These are phyloP conservation scores for Spea multiplicata DNA, from an alignment of 2,113 vertebrate genomes.

Conservation along the genomic window DNA sequence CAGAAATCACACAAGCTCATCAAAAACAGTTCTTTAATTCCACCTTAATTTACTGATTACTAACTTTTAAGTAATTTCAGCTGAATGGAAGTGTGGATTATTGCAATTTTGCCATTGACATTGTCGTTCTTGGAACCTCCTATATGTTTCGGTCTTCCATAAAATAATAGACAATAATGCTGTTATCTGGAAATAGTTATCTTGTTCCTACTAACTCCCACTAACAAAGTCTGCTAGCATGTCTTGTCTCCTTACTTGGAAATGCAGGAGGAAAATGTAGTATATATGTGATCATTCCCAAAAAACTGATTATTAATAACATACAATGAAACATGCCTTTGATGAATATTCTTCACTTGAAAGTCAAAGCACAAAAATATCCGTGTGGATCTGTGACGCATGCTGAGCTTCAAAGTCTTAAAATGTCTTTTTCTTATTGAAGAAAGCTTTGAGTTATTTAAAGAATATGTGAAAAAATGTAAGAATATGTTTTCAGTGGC, in stretches of 20 bases:
- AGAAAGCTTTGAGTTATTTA: not conserved
- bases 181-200: too few species aligned
- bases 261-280: not conserved
- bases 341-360: conserved; percentile 8
- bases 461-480: not conserved
- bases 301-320: not conserved
- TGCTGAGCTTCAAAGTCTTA: not conserved
- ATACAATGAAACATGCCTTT: not conserved
- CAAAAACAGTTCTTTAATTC: too few species aligned
- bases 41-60: too few species aligned
- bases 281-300: not conserved
- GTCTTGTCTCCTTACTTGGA: not conserved
- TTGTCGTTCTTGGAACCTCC: too few species aligned
- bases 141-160: too few species aligned
- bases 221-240: too few species aligned
- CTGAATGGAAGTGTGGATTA: too few species aligned
- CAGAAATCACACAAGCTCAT: too few species aligned
- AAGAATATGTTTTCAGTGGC: not conserved
- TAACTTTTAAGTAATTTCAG: too few species aligned
- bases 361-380: not conserved
- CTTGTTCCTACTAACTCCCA: too few species aligned
- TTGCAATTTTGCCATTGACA: too few species aligned
- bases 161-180: too few species aligned
- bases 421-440: not conserved
- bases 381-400: not conserved